Evolutionary conservation across 2,113 vertebrate species (phyloP), one percentile per base, ranked within the genome.

Genomic region (Acrocephalus kingi): DNA sequence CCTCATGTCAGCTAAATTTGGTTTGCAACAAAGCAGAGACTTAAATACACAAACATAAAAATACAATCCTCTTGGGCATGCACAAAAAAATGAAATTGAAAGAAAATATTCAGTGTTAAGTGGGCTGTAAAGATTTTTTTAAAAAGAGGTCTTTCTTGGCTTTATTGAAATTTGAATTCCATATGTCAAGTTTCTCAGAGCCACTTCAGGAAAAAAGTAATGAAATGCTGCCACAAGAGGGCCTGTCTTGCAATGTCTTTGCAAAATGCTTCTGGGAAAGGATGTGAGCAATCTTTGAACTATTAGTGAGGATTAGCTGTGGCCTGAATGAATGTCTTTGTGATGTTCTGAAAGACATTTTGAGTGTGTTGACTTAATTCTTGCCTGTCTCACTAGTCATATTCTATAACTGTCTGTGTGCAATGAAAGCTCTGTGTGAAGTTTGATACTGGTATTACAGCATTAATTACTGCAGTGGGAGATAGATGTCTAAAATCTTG

Each of bases 151-250:
- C 43, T 87, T 87, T 64, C 35, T 27, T 41, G 45, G 10, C 14
- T 66, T 80, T 63, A n/a, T 17, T 92, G 51, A 58, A 94, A 71
- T 72, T 49, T 52, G 7, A 64, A 27, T 85, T 84, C 35, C 14
- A 0, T 52, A 10, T 15, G 14, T 33, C 2, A 5, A 20, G 8
- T 48, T 94, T 22, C 30, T 81, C 10, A 41, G 41, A 87, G 27
- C 11, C 31, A 8, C 20, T 63, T n/a, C 12, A 54, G 39, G 39
- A 69, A 74, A 35, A 27, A 88, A 59, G 18, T 23, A 49, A 19
- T 46, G 75, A 92, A 72, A 59, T 80, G 28, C 64, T 91, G 62
- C 94, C 93, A 94, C 95, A 85, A 97, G 96, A 90, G 95, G 94
- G 94, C 91, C 81, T 81, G 56, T 82, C 51, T 77, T 30, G 71